Base-by-base conservation (phyloP, 2,113 vertebrate species). In the Jaculus jaculus region DNA sequence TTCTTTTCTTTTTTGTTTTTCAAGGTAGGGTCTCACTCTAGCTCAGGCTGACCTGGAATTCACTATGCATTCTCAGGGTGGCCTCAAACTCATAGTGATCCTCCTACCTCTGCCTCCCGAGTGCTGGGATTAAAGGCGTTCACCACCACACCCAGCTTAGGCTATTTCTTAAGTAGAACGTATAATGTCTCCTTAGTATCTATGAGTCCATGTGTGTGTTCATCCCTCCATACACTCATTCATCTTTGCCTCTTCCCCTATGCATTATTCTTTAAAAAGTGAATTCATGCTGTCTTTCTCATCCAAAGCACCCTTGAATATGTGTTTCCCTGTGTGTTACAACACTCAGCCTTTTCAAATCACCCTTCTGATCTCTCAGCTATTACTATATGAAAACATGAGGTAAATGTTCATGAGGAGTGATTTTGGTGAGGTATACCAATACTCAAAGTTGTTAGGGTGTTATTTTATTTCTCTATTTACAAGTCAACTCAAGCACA, bases 391-490 rank as follows among this genome's bases (percentile, higher is more conserved):
- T 51, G 93, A 77, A 71, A 91, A n/a, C 74, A 89, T 1, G 84
- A 68, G 5, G 8, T 47, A 47, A 47, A 47, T 60, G 89, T 94
- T 37, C 32, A 26, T 68, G 30, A 72, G 6, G 13, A 82, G 2
- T 47, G 26, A 90, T 47, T 72, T 84, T 73, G 39, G 83, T 66
- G 75, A 83, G 10, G 15, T 30, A n/a, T 3, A 54, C 39, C 47
- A 65, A 15, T n/a, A 72, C 37, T 71, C n/a, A 68, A 61, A 93
- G 21, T 54, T 54, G 18, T 28, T 42, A 37, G 60, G 5, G 6
- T 89, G 51, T 86, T 90, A 60, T 86, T 90, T 80, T 80, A 10
- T 94, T 26, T 15, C 17, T 2, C 21, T 23, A 69, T 89, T 93
- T 72, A 51, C 74, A 77, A 84, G 72, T 80, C 73, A 89, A 90